A percentile compares a stretch with the other conserved stretches of the same genome.
These are phyloP conservation scores for Siphamia tubifer DNA, from an alignment of 2,113 vertebrate genomes.

Conservation along the genomic window DNA sequence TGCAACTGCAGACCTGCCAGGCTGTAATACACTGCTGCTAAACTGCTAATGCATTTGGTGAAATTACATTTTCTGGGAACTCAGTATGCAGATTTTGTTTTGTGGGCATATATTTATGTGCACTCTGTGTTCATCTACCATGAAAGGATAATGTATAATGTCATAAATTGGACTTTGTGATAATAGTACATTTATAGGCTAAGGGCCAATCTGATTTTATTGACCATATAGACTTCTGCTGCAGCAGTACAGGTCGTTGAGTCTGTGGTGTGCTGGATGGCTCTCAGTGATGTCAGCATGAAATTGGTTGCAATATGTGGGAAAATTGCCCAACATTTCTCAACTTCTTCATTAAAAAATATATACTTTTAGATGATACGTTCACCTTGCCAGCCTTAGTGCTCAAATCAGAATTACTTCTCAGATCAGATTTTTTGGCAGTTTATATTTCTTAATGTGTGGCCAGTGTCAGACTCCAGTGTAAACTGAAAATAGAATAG, in stretches of 20 bases:
- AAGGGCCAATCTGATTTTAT: conserved; percentile 52
- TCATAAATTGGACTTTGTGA: conserved; percentile 49
- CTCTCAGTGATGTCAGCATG: conserved; percentile 47
- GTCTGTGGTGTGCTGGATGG: conserved; percentile 28
- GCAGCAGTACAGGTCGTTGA: conserved; percentile 57
- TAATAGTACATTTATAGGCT: conserved; percentile 29
- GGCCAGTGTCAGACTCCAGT: no score
- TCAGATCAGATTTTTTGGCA: no score
- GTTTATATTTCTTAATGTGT: no score
- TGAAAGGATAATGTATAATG: conserved; percentile 37
- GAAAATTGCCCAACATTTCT: conserved; percentile 12
- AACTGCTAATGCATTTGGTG: conserved; percentile 39
- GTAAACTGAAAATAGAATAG: no score
- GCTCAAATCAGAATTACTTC: no score
- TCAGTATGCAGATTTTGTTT: conserved; percentile 52
- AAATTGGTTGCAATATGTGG: not conserved
- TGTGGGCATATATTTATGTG: conserved; percentile 34
- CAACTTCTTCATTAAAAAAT: not conserved
- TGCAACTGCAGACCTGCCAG: not conserved
- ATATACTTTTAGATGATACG: conserved; percentile 1
- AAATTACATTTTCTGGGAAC: conserved; percentile 21
- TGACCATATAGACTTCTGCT: conserved; percentile 48
- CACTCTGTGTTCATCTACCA: conserved; percentile 39
- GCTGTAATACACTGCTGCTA: conserved; percentile 8
- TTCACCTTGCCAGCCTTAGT: no score